Base-by-base conservation (phyloP, 2,888 invertebrate species). In the Dromius quadrimaculatus region DNA sequence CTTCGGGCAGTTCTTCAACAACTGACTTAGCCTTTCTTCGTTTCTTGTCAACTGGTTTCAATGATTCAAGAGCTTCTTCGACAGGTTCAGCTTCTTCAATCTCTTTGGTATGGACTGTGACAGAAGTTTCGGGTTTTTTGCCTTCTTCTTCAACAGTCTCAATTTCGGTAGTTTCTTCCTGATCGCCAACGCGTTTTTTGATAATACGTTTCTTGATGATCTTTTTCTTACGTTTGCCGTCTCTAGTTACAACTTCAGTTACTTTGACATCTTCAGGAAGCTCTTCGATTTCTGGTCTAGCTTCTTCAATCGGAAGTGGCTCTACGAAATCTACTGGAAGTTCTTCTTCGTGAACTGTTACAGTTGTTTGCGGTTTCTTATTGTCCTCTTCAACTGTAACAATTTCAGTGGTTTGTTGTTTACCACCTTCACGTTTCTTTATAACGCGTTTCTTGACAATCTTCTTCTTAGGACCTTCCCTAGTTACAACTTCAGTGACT, bases 381-480 rank as follows among this genome's bases (percentile, higher is more conserved):
- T 81, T 82, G 32, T 82, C 83, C 74, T 81, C 78, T 74, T 81
- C 80, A 19, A 82, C 77, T 4, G 84, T 84, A 59, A 79, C 78
- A 32, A 85, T 84, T 78, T 83, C 82, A 0, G 83, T 85, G 2
- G 82, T 76, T 75, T 85, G 83, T 64, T 83, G 80, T 72, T 78
- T 81, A 23, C 79, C 78, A 62, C 79, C 84, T 73, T 75, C 82
- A 2, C 79, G 79, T 73, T 83, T 84, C 50, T 80, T 83, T 50
- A 84, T 81, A 0, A 80, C 75, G 47, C 83, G 78, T 45, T 79
- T 83, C 61, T 82, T 80, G n/a, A 76, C 76, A 1, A 79, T 80
- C 38, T 81, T 79, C 59, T 81, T 82, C 36, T 76, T 81, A 28
- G 80, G 80, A 36, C 82, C 80, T 28, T 84, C 82, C 32, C 80